Percentiles rank a stretch among this genome's conserved stretches.
Conservation (phyloP, 2,888 invertebrate genomes). For the Apamea epomidion region DNA sequence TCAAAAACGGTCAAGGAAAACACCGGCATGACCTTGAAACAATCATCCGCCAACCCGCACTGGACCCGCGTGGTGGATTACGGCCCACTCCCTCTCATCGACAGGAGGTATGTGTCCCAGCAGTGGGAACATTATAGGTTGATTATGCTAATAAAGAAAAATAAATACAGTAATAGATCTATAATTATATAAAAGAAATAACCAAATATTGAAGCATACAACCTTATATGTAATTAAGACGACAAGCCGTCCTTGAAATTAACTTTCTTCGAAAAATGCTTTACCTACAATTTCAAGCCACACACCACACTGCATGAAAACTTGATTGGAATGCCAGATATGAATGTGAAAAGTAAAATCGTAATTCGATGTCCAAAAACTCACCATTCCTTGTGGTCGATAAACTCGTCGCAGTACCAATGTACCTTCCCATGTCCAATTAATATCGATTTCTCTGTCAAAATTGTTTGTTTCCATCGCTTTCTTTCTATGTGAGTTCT, state of each 20-base stretch:
- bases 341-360: conserved; percentile 23
- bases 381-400: conserved; percentile 34
- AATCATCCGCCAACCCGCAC: too few species aligned
- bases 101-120: too few species aligned
- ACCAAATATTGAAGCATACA: too few species aligned
- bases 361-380: conserved; percentile 3
- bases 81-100: too few species aligned
- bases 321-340: conserved; percentile 37
- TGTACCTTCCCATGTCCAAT: conserved; percentile 54
- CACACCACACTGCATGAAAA: conserved; percentile 2
- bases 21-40: too few species aligned
- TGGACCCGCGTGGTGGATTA: too few species aligned
- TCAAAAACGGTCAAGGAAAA: too few species aligned
- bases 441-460: conserved; percentile 75
- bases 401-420: conserved; percentile 36
- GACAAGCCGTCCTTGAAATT: conserved; percentile 3
- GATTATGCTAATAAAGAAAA: too few species aligned
- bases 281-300: background rate
- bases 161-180: too few species aligned
- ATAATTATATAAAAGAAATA: too few species aligned
- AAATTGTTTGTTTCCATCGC: conserved; percentile 67
- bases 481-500: conserved; percentile 67
- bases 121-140: too few species aligned
- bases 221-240: too few species aligned
- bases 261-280: conserved; percentile 21